Base-by-base conservation (phyloP, 2,888 invertebrate genomes). In the Trachelus stipa region DNA sequence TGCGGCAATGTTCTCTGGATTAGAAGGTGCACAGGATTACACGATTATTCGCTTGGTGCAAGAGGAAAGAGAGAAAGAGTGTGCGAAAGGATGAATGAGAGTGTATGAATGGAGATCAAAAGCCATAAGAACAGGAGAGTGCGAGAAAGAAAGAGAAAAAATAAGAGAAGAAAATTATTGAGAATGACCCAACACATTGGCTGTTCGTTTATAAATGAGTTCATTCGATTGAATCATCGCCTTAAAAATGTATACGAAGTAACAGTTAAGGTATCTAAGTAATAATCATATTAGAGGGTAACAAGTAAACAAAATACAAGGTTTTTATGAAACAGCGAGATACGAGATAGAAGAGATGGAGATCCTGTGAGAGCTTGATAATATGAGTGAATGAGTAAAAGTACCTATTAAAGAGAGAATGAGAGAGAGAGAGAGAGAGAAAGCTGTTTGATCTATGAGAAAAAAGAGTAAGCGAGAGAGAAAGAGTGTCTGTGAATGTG, bases 191-290 rank as follows among this genome's bases (percentile, higher is more conserved):
- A 85, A 87, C 86, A 85, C 84, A 90, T 90, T 89, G 90, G 90
- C 90, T 90, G 89, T 90, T 90, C 87, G 88, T 89, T 90, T 88
- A 85, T 85, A 79, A 89, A 91, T 89, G 90, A 90, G 89, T 91
- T 91, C 90, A 91, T 89, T 90, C 90, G 88, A 91, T 91, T 91
- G 90, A 91, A 91, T 91, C 91, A 91, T 91, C 91, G 91, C 91
- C 91, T 91, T 91, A 91, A 91, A 91, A 91, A 91, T 91, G 91
- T 91, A 91, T 91, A 91, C 91, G 91, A 91, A 91, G 86, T 91
- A 91, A 91, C 89, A 87, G 85, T 83, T 91, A 91, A 91, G 91
- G 89, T 91, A 91, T 90, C 88, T 91, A 91, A 91, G 88, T 91
- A 91, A 91, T 91, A 90, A 91, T 90, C 91, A 90, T 87, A 87